These are phyloP conservation scores for Isotomurus palustris DNA, from an alignment of 2,888 invertebrate genomes.

Conservation along the genomic window DNA sequence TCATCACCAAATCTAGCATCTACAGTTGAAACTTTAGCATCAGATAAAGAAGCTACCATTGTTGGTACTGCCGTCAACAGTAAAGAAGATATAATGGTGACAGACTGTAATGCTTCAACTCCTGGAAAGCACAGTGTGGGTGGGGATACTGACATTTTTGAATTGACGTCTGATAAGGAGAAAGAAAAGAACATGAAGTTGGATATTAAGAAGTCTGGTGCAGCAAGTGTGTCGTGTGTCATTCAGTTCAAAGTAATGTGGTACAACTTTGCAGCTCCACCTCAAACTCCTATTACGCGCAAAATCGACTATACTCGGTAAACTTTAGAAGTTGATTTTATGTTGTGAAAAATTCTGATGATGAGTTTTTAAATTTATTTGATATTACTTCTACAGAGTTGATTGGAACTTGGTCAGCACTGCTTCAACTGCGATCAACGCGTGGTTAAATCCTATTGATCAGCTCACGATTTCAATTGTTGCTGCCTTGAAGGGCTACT, in stretches of 20 bases:
- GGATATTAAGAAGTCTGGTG: slow-evolving; percentile 51
- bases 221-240: slow-evolving; percentile 63
- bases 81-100: slow-evolving; percentile 50
- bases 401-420: slow-evolving; percentile 96
- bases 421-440: slow-evolving; percentile 92
- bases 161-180: background rate
- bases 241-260: slow-evolving; percentile 86
- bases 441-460: slow-evolving; percentile 96
- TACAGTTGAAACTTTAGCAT: slow-evolving; percentile 22
- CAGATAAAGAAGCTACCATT: slow-evolving; percentile 15
- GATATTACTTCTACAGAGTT: slow-evolving; percentile 56
- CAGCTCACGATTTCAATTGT: slow-evolving; percentile 79
- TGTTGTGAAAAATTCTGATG: background rate
- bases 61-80: background rate
- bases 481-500: slow-evolving; percentile 72
- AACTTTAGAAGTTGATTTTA: slow-evolving; percentile 23
- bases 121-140: background rate
- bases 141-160: background rate
- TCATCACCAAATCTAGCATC: slow-evolving; percentile 34
- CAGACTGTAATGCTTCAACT: background rate
- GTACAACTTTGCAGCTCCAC: slow-evolving; percentile 97
- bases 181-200: background rate
- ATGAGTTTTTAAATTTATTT: background rate
- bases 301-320: slow-evolving; percentile 90
- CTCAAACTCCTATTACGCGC: slow-evolving; percentile 84